A percentile compares a stretch with the other conserved stretches of the same genome.
Evolutionary conservation across 1,140 invertebrate species (phyloP).

Genomic region (Cheumatopsyche charites): DNA sequence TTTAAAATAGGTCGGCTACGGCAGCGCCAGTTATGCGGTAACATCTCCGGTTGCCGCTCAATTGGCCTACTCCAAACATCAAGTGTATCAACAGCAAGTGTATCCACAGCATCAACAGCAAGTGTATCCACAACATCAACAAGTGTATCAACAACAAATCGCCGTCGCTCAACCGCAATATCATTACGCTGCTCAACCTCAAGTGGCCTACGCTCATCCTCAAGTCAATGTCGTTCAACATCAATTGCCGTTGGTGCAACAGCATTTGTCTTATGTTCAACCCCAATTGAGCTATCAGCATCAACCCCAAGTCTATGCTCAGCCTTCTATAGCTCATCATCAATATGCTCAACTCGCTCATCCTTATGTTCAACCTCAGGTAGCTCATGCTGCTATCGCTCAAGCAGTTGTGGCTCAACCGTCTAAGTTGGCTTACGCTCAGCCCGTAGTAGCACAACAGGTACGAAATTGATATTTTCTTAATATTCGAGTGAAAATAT

Average conservation of each 20-base stretch:
- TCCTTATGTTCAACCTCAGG: conserved; percentile 32
- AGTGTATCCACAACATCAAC: not conserved
- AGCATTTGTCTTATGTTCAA: not conserved
- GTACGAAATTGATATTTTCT: conserved; percentile 27
- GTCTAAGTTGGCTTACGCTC: conserved; percentile 42
- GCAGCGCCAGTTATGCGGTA: conserved; percentile 36
- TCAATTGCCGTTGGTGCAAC: not conserved
- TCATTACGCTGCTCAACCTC: conserved; percentile 11
- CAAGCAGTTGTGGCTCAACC: conserved; percentile 29
- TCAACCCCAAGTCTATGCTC: conserved; percentile 30
- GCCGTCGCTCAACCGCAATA: conserved; percentile 25
- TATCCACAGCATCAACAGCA: conserved; percentile 30
- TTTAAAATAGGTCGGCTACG: conserved; percentile 32
- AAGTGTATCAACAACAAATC: conserved; percentile 28
- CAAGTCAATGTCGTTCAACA: conserved; percentile 6
- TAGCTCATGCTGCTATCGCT: conserved; percentile 33
- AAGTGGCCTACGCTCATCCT: conserved; percentile 8
- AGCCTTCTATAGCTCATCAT: too few species aligned
- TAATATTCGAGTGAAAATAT: too few species aligned
- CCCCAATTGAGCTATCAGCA: conserved; percentile 19
- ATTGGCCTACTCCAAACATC: conserved; percentile 45
- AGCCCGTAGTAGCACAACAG: conserved; percentile 37
- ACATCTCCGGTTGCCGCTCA: conserved; percentile 41
- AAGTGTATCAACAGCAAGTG: conserved; percentile 30
- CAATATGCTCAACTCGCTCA: conserved; percentile 33